Conservation (phyloP, 2,113 vertebrate genomes). For the Riparia riparia region DNA sequence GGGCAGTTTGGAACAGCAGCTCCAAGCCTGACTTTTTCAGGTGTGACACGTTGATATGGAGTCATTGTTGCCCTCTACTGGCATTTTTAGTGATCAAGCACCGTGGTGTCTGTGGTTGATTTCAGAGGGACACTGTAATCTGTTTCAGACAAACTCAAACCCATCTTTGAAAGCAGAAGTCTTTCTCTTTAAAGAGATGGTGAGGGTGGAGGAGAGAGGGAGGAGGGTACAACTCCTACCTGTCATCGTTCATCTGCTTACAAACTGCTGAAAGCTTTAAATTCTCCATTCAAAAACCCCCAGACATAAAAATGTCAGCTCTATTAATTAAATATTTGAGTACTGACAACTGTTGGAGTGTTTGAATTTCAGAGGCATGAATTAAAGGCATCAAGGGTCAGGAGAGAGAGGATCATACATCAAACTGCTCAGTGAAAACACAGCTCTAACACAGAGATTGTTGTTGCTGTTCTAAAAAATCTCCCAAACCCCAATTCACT, state of each 20-base stretch:
- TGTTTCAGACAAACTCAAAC: constrained; percentile 73
- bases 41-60: constrained; percentile 52
- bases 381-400: background rate
- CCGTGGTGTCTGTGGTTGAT: constrained; percentile 64
- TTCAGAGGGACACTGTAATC: constrained; percentile 76
- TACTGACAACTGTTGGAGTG: constrained; percentile 41
- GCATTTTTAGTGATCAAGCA: background rate
- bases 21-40: constrained; percentile 69
- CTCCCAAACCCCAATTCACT: background rate
- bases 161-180: constrained; percentile 31
- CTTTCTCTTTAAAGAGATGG: background rate
- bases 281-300: constrained; percentile 33
- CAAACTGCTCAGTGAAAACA: background rate
- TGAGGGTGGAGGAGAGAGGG: background rate
- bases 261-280: constrained; percentile 52
- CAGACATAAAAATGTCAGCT: constrained; percentile 56
- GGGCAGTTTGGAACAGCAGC: background rate
- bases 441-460: background rate
- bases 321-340: constrained; percentile 67
- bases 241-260: constrained; percentile 46
- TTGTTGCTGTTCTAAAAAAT: background rate
- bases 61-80: constrained; percentile 71
- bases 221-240: background rate
- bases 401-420: constrained; percentile 40
- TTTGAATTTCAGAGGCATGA: background rate